These are phyloP conservation scores for Corapipo altera DNA, from an alignment of 2,113 vertebrate species.

Conservation along the genomic window DNA sequence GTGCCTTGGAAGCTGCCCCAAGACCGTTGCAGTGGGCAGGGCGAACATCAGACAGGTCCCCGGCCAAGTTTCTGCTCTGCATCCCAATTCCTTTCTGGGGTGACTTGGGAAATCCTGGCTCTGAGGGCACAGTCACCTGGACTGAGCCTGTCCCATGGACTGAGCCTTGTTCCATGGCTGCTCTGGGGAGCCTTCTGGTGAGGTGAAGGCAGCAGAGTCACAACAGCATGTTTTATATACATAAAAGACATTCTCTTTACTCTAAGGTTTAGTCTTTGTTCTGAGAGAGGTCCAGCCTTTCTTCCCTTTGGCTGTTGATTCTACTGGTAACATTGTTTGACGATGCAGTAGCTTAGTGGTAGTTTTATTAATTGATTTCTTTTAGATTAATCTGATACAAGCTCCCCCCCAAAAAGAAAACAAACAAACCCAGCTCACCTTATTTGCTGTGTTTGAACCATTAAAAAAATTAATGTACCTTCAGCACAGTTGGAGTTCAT, in stretches of 20 bases:
- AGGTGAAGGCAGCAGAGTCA: not conserved
- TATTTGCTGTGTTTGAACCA: not conserved
- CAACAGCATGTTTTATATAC: not conserved
- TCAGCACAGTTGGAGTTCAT: not conserved
- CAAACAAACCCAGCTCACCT: not conserved
- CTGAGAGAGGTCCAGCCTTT: not conserved
- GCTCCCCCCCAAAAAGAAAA: not conserved
- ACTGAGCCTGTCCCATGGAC: not conserved
- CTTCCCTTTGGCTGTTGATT: not conserved
- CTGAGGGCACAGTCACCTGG: rapidly evolving
- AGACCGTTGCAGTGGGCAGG: rapidly evolving
- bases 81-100: not conserved
- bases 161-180: rapidly evolving
- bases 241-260: not conserved
- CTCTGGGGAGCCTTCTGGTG: not conserved
- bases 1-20: not conserved
- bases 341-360: not conserved
- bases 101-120: not conserved
- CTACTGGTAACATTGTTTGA: not conserved
- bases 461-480: not conserved
- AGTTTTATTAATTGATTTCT: not conserved
- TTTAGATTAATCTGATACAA: not conserved
- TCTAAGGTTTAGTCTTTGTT: not conserved
- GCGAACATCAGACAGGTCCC: not conserved
- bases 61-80: rapidly evolving